Evolutionary conservation across 1,140 invertebrate species (phyloP).

Genomic region (Sinella curviseta): DNA sequence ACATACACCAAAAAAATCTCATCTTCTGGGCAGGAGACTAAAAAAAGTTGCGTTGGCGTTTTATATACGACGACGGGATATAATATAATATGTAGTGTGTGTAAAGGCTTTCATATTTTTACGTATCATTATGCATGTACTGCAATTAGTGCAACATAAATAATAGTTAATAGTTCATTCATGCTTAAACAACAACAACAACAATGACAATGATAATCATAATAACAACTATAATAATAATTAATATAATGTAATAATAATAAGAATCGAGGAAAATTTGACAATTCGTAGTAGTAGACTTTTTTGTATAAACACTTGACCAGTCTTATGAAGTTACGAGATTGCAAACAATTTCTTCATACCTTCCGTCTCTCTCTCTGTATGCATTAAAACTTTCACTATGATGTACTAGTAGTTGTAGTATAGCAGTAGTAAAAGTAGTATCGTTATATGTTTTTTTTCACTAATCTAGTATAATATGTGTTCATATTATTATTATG

Average conservation of each 20-base stretch:
- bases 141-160: too few relatives aligned
- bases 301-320: conserved; percentile 26
- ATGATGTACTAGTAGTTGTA: background rate
- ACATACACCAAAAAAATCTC: too few relatives aligned
- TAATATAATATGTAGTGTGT: too few relatives aligned
- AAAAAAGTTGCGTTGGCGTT: background rate
- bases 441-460: too few relatives aligned
- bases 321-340: conserved; percentile 27
- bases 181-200: conserved; percentile 8
- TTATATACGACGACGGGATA: too few relatives aligned
- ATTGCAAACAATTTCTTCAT: conserved; percentile 26
- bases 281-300: conserved; percentile 12
- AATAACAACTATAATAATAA: too few relatives aligned
- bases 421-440: background rate
- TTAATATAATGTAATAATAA: too few relatives aligned
- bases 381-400: background rate
- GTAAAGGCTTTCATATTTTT: too few relatives aligned
- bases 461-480: too few relatives aligned
- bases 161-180: background rate
- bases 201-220: background rate
- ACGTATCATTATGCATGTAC: too few relatives aligned
- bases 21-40: background rate
- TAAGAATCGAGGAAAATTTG: conserved; percentile 12
- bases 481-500: background rate
- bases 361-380: background rate